Evolutionary conservation across 2,113 vertebrate genomes (phyloP), one percentile per base, ranked within the genome.

Genomic region (Australoheros scitulus): DNA sequence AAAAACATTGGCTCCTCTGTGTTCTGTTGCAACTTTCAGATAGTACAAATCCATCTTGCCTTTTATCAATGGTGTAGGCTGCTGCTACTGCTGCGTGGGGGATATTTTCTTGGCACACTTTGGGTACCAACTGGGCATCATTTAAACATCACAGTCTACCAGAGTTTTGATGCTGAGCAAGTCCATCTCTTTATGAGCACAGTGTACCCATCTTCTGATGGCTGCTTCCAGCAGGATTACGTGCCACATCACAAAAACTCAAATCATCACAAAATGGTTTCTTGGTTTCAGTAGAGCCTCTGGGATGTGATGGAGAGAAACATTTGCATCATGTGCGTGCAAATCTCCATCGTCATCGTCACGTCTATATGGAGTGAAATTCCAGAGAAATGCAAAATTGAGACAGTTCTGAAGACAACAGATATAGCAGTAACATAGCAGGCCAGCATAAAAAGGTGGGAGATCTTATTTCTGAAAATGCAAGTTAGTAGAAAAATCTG

Each of bases 91-190:
- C 41, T 24, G 24, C 18, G 38, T 68, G 64, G 64, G 38, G 64
- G 38, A 47, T 47, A 18, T 47, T 26, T 68, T 68, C 15, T 38
- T 47, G 63, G 63, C 0, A 26, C 64, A 26, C 14, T 6, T 41
- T 47, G 3, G 64, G 22, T 47, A 43, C 36, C n/a, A 65, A 43
- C 8, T 65, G 63, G 43, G 63, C 36, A 24, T 65, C 36, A 43
- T 43, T 65, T 43, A 65, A 65, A 43, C 22, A 65, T 38, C 7
- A 1, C 7, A 43, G 2, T 65, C 13, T 24, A 65, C n/a, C 36
- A 0, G 1, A 17, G n/a, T 43, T 14, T 65, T 64, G 61, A 9
- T 65, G 63, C 36, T 10, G 0, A 24, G 20, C 63, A 10, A 22
- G 63, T 41, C 36, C 36, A 65, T 65, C 36, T 1, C n/a, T 65